Evolutionary conservation across 2,113 vertebrate species (phyloP).

Genomic region (Neotoma lepida): DNA sequence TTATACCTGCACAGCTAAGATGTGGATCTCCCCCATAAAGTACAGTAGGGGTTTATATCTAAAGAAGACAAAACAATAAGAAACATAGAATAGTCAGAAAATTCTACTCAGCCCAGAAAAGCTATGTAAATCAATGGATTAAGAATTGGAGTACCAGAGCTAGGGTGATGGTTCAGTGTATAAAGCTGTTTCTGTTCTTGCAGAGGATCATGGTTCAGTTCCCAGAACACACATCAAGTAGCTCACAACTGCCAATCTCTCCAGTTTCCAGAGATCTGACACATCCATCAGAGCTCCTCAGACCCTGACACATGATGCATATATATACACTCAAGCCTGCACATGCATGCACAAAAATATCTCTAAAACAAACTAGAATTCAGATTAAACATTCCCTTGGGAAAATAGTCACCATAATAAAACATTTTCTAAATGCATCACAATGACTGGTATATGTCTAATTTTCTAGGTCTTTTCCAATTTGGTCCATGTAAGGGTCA

Average conservation of each 20-base stretch:
- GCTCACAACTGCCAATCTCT: no score
- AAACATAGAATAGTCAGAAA: neutral
- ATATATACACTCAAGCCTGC: neutral
- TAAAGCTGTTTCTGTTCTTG: neutral
- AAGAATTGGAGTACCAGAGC: neutral
- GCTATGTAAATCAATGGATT: conserved; percentile 20
- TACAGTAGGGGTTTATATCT: neutral
- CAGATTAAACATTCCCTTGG: neutral
- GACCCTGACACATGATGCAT: neutral
- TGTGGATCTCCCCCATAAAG: neutral
- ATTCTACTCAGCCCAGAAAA: neutral
- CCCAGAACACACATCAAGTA: neutral
- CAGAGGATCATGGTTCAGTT: no score
- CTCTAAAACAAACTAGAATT: neutral
- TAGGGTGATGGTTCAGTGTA: neutral
- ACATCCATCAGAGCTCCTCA: no score
- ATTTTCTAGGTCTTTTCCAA: neutral
- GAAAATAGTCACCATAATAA: neutral
- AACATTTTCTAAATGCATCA: neutral
- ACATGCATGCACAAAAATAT: no score
- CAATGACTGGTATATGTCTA: neutral
- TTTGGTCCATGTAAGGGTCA: neutral
- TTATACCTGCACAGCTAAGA: neutral
- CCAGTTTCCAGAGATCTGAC: neutral
- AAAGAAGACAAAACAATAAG: neutral